Conservation (phyloP, 2,888 invertebrate genomes). For the Uloborus plumipes region DNA sequence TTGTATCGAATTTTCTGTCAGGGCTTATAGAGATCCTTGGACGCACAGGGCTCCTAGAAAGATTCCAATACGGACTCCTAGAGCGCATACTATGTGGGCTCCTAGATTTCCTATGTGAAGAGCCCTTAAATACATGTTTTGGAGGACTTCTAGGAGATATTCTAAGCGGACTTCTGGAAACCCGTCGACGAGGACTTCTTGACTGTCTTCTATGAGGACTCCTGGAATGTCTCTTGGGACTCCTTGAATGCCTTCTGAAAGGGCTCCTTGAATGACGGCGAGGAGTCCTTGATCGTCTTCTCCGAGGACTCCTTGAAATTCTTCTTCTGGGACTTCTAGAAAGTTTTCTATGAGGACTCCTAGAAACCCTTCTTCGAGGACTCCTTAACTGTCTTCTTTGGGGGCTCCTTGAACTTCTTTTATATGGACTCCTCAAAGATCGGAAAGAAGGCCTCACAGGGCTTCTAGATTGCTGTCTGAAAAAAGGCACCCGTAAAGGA, state of each 20-base stretch:
- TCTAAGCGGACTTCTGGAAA: constrained; percentile 12
- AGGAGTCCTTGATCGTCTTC: constrained; percentile 28
- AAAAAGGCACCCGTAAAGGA: not conserved
- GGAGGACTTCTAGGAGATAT: constrained; percentile 11
- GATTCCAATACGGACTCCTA: constrained; percentile 20
- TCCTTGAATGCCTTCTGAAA: constrained; percentile 2
- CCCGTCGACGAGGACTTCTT: not conserved
- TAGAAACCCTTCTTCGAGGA: not conserved
- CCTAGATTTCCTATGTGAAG: not conserved
- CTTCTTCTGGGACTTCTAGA: constrained; percentile 19
- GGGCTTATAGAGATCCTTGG: too few species aligned
- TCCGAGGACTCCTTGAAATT: constrained; percentile 3
- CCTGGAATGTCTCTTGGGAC: not conserved
- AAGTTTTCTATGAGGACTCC: constrained; percentile 5
- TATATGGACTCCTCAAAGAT: constrained; percentile 23
- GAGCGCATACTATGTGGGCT: constrained; percentile 24
- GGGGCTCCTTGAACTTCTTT: constrained; percentile 5
- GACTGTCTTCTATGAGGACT: constrained; percentile 21
- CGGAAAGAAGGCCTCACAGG: not conserved
- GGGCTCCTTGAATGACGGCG: constrained; percentile 12
- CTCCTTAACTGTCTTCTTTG: constrained; percentile 1
- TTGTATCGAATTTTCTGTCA: too few species aligned
- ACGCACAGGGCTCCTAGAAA: constrained; percentile 11
- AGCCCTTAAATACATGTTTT: constrained; percentile 3
- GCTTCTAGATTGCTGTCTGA: not conserved